A percentile compares a stretch with the other conserved stretches of the same genome.
phyloP scores from a whole-genome alignment of 2,797 vertebrate species.

The Crax fasciolata region DNA sequence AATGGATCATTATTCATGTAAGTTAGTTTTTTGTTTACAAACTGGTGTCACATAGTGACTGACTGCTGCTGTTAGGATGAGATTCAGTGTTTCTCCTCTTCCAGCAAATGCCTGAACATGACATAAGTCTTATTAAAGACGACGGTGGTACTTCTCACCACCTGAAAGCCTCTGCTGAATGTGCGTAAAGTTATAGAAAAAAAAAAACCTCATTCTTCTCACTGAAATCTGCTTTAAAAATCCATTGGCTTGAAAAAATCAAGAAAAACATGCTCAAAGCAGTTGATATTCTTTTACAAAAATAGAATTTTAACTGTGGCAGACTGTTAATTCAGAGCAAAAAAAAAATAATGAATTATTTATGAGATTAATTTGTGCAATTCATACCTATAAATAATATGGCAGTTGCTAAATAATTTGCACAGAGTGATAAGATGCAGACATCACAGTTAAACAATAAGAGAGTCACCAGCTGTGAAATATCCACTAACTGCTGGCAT shows the following conservation, averaged over 20 bases:
- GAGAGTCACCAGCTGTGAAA: constrained; percentile 60
- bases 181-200: neutral
- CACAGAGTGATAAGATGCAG: constrained; percentile 70
- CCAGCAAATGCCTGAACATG: constrained; percentile 62
- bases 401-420: constrained; percentile 83
- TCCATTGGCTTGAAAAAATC: constrained; percentile 40
- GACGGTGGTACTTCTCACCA: neutral
- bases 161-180: constrained; percentile 16
- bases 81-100: constrained; percentile 78
- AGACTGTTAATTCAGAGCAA: constrained; percentile 67
- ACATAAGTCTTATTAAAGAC: constrained; percentile 63
- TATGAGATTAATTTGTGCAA: constrained; percentile 81
- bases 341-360: constrained; percentile 75
- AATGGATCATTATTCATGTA: constrained; percentile 79
- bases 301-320: constrained; percentile 61
- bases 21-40: constrained; percentile 82
- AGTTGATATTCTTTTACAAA: constrained; percentile 54
- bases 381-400: constrained; percentile 83
- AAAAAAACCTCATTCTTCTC: neutral
- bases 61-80: constrained; percentile 76
- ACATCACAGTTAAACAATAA: constrained; percentile 69
- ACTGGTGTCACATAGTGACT: constrained; percentile 64
- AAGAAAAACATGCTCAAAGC: neutral
- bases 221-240: constrained; percentile 36
- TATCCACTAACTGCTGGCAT: constrained; percentile 56